A percentile compares a stretch with the other conserved stretches of the same genome.
Conservation (phyloP, 2,888 invertebrate genomes). For the Aporophyla nigra region DNA sequence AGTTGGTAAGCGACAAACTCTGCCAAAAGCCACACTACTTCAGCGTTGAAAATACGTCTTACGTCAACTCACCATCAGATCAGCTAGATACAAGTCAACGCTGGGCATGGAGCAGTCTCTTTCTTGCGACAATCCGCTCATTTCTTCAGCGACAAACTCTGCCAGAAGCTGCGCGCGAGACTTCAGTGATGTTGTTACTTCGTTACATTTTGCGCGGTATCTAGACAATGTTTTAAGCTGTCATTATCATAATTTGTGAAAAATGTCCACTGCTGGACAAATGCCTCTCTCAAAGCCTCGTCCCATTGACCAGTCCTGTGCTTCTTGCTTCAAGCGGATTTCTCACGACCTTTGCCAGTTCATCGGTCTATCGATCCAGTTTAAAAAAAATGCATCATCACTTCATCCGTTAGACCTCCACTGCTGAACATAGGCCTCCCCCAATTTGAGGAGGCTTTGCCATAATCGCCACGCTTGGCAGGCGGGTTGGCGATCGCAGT, state of each 20-base stretch:
- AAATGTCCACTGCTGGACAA: not conserved
- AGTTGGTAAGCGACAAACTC: slow-evolving; percentile 90
- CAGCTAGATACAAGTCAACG: slow-evolving; percentile 86
- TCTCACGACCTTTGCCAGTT: not conserved
- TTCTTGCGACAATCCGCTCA: slow-evolving; percentile 86
- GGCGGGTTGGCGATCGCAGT: too few species aligned
- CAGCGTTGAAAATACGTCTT: slow-evolving; percentile 80
- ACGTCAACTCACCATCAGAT: slow-evolving; percentile 81
- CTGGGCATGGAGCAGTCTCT: slow-evolving; percentile 85
- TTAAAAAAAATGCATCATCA: too few species aligned
- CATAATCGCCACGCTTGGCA: too few species aligned
- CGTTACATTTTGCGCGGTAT: slow-evolving; percentile 84
- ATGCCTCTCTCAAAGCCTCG: not conserved
- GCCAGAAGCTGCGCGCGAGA: slow-evolving; percentile 76
- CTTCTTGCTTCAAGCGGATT: not conserved
- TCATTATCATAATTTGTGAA: not conserved
- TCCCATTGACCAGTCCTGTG: not conserved
- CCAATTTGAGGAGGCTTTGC: too few species aligned
- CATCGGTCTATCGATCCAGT: not conserved
- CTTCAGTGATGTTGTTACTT: slow-evolving; percentile 76
- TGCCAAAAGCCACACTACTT: slow-evolving; percentile 84
- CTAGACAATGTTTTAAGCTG: slow-evolving; percentile 61
- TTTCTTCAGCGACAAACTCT: slow-evolving; percentile 88
- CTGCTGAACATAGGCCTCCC: too few species aligned
- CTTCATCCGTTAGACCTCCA: too few species aligned